phyloP scores from a whole-genome alignment of 2,797 vertebrate genomes.

The Chrosomus eos region DNA sequence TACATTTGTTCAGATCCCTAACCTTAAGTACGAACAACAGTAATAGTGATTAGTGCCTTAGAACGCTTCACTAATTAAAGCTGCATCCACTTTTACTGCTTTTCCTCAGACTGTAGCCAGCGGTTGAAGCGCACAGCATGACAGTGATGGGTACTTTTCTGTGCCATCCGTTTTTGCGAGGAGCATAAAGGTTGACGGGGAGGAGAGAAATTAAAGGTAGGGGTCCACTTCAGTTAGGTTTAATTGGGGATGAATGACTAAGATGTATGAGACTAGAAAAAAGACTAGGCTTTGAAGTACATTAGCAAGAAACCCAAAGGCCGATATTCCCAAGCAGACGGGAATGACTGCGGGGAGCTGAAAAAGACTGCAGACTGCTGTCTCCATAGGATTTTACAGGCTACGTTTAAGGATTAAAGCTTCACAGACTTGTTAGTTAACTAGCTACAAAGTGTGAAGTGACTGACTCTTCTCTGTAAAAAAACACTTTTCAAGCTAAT shows the following conservation, averaged over 20 bases:
- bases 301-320: conserved; percentile 57
- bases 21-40: neutral
- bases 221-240: conserved; percentile 53
- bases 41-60: neutral
- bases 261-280: conserved; percentile 43
- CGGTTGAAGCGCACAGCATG: neutral
- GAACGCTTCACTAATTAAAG: conserved; percentile 43
- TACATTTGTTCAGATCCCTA: conserved; percentile 6
- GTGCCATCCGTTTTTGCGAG: conserved; percentile 22
- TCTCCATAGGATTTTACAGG: conserved; percentile 65
- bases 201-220: conserved; percentile 35
- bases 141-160: conserved; percentile 35
- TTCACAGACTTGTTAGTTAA: conserved; percentile 66
- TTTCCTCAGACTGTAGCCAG: neutral
- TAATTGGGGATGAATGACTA: conserved; percentile 66
- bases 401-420: conserved; percentile 52
- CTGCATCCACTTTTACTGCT: conserved; percentile 53
- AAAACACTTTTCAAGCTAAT: conserved; percentile 64
- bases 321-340: conserved; percentile 59
- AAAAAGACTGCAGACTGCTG: conserved; percentile 52
- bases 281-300: conserved; percentile 66
- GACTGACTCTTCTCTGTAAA: conserved; percentile 60
- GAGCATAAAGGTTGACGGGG: conserved; percentile 20
- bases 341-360: conserved; percentile 53
- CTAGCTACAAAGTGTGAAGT: conserved; percentile 68